phyloP scores from a whole-genome alignment of 2,888 invertebrate species.

The Lymantria monacha region DNA sequence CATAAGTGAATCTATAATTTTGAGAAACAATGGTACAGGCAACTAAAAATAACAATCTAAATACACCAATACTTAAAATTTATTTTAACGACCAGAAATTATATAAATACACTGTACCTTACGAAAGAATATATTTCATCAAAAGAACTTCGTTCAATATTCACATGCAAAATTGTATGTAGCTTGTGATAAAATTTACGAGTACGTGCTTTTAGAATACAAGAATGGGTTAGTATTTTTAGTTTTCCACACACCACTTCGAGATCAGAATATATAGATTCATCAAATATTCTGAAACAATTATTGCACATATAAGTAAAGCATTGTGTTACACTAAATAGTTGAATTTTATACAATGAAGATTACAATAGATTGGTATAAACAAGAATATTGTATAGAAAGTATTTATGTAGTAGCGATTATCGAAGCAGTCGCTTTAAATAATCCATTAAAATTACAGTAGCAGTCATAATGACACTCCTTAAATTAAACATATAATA shows the following conservation, averaged over 20 bases:
- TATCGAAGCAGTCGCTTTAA: too few species aligned
- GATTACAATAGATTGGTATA: too few species aligned
- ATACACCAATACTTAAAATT: not conserved
- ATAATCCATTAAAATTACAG: too few species aligned
- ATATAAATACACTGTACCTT: conserved; percentile 48
- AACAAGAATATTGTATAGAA: too few species aligned
- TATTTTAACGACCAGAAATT: not conserved
- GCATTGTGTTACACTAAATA: too few species aligned
- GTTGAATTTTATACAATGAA: too few species aligned
- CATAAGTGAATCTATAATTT: too few species aligned
- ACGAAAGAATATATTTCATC: conserved; percentile 80
- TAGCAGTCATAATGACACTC: too few species aligned
- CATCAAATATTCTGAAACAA: conserved; percentile 83
- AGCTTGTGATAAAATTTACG: conserved; percentile 81
- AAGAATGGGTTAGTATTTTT: conserved; percentile 82
- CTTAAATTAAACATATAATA: too few species aligned
- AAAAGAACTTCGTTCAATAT: conserved; percentile 75
- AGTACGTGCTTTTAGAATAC: conserved; percentile 83
- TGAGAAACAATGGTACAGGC: not conserved
- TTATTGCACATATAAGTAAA: conserved; percentile 5
- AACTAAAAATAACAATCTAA: not conserved
- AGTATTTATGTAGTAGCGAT: too few species aligned
- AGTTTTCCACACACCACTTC: conserved; percentile 82
- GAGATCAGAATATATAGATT: conserved; percentile 83
- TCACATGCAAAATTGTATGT: conserved; percentile 75